Base-by-base conservation (phyloP, 2,888 invertebrate species). In the Platycheirus rosarum region DNA sequence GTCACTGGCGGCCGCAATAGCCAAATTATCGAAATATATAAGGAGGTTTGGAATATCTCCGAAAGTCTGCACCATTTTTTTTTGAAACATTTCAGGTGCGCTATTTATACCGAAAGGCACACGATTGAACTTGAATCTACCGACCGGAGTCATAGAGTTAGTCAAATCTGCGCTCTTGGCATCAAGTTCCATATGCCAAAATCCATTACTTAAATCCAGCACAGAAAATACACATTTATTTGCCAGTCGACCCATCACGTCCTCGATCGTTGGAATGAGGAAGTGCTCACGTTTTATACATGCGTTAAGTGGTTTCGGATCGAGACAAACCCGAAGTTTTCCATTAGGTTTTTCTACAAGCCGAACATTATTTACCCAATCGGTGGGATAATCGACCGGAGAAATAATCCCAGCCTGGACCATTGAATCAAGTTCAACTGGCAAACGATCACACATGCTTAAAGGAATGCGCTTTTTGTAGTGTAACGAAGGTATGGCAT, bases 361-460 rank as follows among this genome's bases (percentile, higher is more conserved):
- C 23, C 86, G 84, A 9, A 85, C 69, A 53, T 85, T 85, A 44
- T 84, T 85, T 16, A 85, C 85, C 86, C 85, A n/a, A n/a, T n/a
- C n/a, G n/a, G n/a, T n/a, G n/a, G n/a, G n/a, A n/a, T n/a, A n/a
- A n/a, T n/a, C n/a, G n/a, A n/a, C n/a, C n/a, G n/a, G n/a, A n/a
- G n/a, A n/a, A n/a, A n/a, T n/a, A 85, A 49, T 85, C 85, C 42
- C 69, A 8, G 76, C 69, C 7, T 69, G 23, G 11, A 65, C 53
- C 70, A 86, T 69, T 37, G 14, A 9, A 6, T 84, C 60, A 3
- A 85, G 49, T 75, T 85, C 62, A 8, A 7, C 1, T 60, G 82
- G 84, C 7, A 85, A 37, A 49, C 51, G 69, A 14, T 77, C 71
- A 26, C 29, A 16, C 16, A 85, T 7, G 6, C 69, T 42, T 3